phyloP scores from a whole-genome alignment of 2,113 vertebrate species.

The Hyaena hyaena region DNA sequence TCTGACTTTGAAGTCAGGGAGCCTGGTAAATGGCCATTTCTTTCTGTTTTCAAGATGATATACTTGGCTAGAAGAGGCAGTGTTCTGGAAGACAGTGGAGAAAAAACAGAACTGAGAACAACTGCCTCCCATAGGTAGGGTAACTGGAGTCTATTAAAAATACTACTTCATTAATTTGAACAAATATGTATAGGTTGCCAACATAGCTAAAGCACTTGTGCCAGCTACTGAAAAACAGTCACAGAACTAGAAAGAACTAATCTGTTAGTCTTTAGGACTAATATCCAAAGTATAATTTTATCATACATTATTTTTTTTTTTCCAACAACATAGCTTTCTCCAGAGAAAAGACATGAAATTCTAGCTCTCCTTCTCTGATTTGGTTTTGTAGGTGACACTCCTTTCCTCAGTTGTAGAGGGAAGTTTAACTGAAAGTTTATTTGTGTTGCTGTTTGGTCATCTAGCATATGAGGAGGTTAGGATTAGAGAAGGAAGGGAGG shows the following conservation, averaged over 20 bases:
- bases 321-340: neutral
- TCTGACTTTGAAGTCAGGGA: neutral
- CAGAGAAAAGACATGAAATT: neutral
- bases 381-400: neutral
- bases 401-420: neutral
- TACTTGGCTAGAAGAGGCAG: neutral
- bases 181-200: neutral
- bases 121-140: neutral
- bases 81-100: neutral
- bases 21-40: neutral
- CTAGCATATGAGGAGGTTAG: neutral
- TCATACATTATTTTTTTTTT: neutral
- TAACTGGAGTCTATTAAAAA: neutral
- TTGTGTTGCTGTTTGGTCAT: neutral
- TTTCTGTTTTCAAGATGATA: neutral
- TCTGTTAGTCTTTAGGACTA: neutral
- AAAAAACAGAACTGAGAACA: neutral
- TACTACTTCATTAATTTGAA: constrained; percentile 5
- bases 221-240: neutral
- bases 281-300: neutral
- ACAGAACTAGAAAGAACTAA: neutral
- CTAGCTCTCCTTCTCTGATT: neutral
- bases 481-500: neutral
- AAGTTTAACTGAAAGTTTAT: neutral
- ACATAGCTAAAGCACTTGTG: neutral